Conservation (phyloP, 2,797 vertebrate genomes). For the Salmo trutta region DNA sequence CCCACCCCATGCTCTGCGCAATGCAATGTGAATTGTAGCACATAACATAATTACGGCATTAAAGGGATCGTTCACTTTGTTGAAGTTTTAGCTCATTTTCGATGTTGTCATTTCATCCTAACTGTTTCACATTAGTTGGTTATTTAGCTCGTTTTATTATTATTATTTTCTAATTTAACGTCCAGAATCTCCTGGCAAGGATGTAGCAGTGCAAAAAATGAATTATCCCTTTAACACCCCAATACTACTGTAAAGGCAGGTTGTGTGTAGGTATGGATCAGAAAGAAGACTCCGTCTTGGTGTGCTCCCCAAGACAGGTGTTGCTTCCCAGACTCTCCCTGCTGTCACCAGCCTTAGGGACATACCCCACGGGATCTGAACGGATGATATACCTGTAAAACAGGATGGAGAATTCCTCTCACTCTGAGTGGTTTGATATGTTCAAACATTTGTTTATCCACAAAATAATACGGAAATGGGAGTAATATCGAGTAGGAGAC, state of each 20-base stretch:
- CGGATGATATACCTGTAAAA: slow-evolving; percentile 79
- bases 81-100: background rate
- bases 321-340: slow-evolving; percentile 74
- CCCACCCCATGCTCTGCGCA: background rate
- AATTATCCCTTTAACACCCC: too few relatives aligned
- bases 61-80: too few relatives aligned
- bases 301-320: slow-evolving; percentile 51
- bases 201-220: too few relatives aligned
- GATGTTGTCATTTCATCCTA: background rate
- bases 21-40: slow-evolving; percentile 9
- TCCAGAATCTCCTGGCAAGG: too few relatives aligned
- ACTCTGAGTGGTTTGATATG: background rate
- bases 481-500: too few relatives aligned
- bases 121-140: background rate
- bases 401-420: background rate
- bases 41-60: background rate
- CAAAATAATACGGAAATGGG: too few relatives aligned
- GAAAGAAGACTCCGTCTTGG: slow-evolving; percentile 72
- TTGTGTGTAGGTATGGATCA: slow-evolving; percentile 50
- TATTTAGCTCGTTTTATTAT: background rate
- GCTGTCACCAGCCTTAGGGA: slow-evolving; percentile 70
- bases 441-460: too few relatives aligned
- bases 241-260: background rate
- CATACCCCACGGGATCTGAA: slow-evolving; percentile 78
- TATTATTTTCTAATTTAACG: background rate